A percentile compares a stretch with the other conserved stretches of the same genome.
phyloP scores from a whole-genome alignment of 2,888 invertebrate genomes.

The Panzeria rudis region DNA sequence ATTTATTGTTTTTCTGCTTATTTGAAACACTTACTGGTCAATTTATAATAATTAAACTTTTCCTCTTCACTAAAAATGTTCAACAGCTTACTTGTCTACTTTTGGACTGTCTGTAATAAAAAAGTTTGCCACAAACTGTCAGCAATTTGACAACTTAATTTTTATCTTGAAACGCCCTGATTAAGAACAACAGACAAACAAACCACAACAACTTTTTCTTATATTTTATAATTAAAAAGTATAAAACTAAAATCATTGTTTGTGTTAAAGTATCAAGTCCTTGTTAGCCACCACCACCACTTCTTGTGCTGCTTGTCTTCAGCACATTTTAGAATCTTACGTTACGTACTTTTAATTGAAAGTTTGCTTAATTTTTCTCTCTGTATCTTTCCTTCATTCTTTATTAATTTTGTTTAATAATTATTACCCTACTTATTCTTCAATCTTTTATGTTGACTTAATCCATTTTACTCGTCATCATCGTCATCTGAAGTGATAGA shows the following conservation, averaged over 20 bases:
- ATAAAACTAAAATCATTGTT: conserved; percentile 8
- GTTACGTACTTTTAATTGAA: conserved; percentile 26
- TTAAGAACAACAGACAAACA: conserved; percentile 1
- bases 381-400: not conserved
- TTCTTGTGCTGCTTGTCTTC: not conserved
- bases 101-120: conserved; percentile 20
- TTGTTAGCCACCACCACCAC: not conserved
- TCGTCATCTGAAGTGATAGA: conserved; percentile 19
- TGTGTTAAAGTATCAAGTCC: conserved; percentile 9
- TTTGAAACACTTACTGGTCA: not conserved
- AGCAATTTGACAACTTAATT: conserved; percentile 67
- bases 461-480: conserved; percentile 35
- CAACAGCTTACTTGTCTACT: not conserved
- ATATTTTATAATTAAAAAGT: conserved; percentile 40
- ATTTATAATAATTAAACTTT: not conserved
- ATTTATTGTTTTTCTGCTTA: not conserved
- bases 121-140: conserved; percentile 51
- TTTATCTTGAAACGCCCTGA: conserved; percentile 24
- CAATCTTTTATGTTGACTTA: conserved; percentile 9
- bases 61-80: not conserved
- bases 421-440: conserved; percentile 35
- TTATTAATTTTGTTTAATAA: conserved; percentile 18
- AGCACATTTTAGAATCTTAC: not conserved
- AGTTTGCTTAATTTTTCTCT: conserved; percentile 16
- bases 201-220: not conserved